These are phyloP conservation scores for Noctua janthina DNA, from an alignment of 2,888 invertebrate species.

Conservation along the genomic window DNA sequence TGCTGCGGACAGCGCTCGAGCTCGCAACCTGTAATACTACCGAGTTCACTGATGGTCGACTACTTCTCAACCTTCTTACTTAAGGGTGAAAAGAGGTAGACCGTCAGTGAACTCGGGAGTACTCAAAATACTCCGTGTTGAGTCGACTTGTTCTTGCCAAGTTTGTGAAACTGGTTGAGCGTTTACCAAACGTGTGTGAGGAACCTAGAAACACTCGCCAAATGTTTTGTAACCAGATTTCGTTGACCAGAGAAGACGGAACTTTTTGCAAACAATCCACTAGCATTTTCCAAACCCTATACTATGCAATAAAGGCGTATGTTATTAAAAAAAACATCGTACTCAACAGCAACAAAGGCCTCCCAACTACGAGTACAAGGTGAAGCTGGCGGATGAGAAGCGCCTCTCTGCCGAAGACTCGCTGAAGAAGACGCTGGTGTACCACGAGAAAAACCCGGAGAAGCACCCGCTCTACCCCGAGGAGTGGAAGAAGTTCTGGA, in stretches of 20 bases:
- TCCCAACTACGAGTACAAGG: constrained; percentile 85
- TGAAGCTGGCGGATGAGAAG: constrained; percentile 88
- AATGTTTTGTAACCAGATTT: background rate
- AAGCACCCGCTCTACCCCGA: constrained; percentile 96
- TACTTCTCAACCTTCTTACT: too few species aligned
- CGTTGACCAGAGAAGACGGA: background rate
- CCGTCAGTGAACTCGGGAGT: background rate
- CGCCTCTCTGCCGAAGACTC: constrained; percentile 89
- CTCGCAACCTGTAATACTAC: background rate
- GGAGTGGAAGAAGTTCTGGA: constrained; percentile 98
- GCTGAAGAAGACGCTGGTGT: constrained; percentile 92
- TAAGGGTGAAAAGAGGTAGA: too few species aligned
- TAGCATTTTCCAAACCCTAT: background rate
- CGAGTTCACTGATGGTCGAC: too few species aligned
- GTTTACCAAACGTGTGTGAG: background rate
- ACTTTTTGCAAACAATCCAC: background rate
- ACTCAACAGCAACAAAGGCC: constrained; percentile 59
- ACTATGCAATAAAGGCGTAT: background rate
- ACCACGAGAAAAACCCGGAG: constrained; percentile 96
- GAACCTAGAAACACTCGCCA: background rate
- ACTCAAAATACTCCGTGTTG: background rate
- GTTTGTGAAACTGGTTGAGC: background rate
- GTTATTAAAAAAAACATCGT: constrained; percentile 5
- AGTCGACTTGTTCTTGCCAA: background rate
- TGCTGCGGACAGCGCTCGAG: background rate